Percentiles rank a stretch among this genome's conserved stretches.
Conservation (phyloP, 2,113 vertebrate species). For the Heloderma charlesbogerti region DNA sequence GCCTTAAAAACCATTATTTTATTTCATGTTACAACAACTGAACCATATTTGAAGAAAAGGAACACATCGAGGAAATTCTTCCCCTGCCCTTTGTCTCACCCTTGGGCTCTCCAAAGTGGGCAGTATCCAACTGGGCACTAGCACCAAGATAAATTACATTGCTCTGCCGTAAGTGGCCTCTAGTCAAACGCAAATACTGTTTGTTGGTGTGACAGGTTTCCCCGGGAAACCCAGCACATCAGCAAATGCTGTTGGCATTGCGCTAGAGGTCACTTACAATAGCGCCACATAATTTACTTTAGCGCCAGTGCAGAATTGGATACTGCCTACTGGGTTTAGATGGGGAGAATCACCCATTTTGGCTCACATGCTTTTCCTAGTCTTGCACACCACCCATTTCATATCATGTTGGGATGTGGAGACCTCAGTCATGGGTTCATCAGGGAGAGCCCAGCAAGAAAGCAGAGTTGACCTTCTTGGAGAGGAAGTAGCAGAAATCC, state of each 20-base stretch:
- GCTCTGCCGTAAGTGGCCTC: no score
- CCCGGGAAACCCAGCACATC: no score
- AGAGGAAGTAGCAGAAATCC: background rate
- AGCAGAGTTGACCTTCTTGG: no score
- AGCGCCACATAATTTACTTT: no score
- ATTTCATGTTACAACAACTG: background rate
- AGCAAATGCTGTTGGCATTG: no score
- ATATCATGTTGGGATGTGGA: background rate
- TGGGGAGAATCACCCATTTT: background rate
- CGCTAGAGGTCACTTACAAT: no score
- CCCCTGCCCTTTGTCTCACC: no score
- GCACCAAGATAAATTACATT: no score
- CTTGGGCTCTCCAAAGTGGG: background rate
- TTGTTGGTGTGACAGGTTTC: no score
- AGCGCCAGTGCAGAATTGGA: no score
- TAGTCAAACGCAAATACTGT: no score
- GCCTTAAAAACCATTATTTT: background rate
- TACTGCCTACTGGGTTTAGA: background rate
- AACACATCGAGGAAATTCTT: background rate
- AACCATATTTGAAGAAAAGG: background rate
- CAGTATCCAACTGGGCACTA: no score
- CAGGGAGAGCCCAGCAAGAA: background rate
- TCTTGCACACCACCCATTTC: background rate
- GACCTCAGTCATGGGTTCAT: background rate
- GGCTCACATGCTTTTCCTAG: background rate